These are phyloP conservation scores for Diarsia rubi DNA, from an alignment of 2,888 invertebrate species.

Conservation along the genomic window DNA sequence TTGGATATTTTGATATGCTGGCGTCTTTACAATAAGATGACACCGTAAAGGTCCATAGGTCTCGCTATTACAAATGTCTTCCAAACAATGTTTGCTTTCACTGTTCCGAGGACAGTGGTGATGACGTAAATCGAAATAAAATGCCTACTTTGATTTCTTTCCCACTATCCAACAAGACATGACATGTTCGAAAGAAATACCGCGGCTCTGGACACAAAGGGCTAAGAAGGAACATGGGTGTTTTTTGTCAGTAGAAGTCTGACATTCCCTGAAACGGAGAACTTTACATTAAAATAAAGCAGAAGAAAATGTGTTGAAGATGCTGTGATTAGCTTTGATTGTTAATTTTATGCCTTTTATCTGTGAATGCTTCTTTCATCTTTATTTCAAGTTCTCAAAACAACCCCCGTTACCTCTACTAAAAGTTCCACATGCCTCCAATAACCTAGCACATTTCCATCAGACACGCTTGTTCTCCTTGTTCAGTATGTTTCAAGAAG, in stretches of 20 bases:
- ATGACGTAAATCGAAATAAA: neutral
- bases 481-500: constrained; percentile 66
- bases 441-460: neutral
- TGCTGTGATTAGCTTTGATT: neutral
- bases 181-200: too few species aligned
- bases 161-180: too few species aligned
- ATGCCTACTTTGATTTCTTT: neutral
- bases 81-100: neutral
- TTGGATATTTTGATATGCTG: too few species aligned
- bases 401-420: neutral
- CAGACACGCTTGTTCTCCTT: constrained; percentile 41
- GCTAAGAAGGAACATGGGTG: too few species aligned
- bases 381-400: neutral
- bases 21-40: neutral
- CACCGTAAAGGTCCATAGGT: neutral
- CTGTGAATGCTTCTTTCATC: neutral
- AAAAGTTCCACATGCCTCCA: neutral
- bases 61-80: neutral
- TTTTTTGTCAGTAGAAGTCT: too few species aligned
- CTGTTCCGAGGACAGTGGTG: neutral
- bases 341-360: neutral
- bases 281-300: neutral
- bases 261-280: too few species aligned
- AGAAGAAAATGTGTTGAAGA: neutral
- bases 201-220: too few species aligned